Evolutionary conservation across 2,113 vertebrate species (phyloP).

Genomic region (Colius striatus): DNA sequence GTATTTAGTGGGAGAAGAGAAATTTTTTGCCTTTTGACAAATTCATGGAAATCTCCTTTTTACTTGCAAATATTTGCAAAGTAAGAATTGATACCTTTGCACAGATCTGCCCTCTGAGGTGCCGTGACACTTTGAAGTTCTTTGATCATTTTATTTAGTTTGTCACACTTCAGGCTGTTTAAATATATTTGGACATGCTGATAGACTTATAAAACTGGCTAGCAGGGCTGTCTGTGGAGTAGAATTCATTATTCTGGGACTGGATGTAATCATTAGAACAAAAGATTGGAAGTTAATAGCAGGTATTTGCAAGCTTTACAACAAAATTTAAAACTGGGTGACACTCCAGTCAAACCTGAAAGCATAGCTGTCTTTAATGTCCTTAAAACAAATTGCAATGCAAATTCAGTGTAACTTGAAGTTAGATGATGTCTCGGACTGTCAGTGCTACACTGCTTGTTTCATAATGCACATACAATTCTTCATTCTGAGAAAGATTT

Average conservation of each 20-base stretch:
- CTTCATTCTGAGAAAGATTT: background rate
- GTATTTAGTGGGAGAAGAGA: conserved; percentile 38
- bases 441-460: background rate
- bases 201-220: conserved; percentile 40
- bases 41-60: conserved; percentile 61
- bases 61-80: conserved; percentile 69
- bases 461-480: background rate
- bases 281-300: conserved; percentile 36
- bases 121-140: conserved; percentile 64
- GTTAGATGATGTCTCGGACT: background rate
- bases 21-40: conserved; percentile 55
- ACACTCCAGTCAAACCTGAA: background rate
- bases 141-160: conserved; percentile 68
- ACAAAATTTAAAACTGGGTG: background rate
- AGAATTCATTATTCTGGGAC: background rate
- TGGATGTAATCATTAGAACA: background rate
- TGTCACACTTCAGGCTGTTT: conserved; percentile 52
- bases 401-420: background rate
- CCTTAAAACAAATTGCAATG: background rate
- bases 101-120: conserved; percentile 52
- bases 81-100: conserved; percentile 53
- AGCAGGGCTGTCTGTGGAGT: conserved; percentile 22
- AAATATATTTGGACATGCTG: conserved; percentile 20
- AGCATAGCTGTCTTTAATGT: background rate
- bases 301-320: conserved; percentile 24